These are phyloP conservation scores for Dexiosoma caninum DNA, from an alignment of 2,888 invertebrate genomes.

Conservation along the genomic window DNA sequence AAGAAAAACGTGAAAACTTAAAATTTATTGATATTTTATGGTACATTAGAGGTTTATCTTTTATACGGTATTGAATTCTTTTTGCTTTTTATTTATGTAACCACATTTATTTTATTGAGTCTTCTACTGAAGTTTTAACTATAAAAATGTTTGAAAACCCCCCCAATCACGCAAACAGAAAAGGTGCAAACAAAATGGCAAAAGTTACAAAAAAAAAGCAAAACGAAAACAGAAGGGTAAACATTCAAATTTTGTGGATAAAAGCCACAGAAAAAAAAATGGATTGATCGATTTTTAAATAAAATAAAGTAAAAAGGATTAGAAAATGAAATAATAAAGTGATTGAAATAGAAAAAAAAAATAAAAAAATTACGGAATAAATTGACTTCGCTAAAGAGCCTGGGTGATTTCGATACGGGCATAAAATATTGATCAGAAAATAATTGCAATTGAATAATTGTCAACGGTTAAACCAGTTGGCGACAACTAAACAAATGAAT, in stretches of 20 bases:
- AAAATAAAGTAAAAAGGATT: not conserved
- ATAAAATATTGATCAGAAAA: too few relatives aligned
- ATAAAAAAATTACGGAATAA: too few relatives aligned
- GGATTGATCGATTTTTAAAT: constrained; percentile 13
- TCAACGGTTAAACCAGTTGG: too few relatives aligned
- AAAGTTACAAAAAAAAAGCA: not conserved
- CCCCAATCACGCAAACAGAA: not conserved
- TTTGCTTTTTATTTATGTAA: constrained; percentile 56
- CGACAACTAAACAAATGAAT: too few relatives aligned
- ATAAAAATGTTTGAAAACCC: not conserved
- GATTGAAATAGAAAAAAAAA: too few relatives aligned
- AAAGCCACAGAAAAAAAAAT: not conserved
- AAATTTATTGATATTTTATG: constrained; percentile 60
- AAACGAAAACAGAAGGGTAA: not conserved
- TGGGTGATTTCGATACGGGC: too few relatives aligned
- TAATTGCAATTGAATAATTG: too few relatives aligned
- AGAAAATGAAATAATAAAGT: not conserved
- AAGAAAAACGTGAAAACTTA: constrained; percentile 27
- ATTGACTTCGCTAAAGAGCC: too few relatives aligned
- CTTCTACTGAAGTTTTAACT: constrained; percentile 5
- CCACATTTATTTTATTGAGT: constrained; percentile 59
- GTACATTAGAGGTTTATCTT: constrained; percentile 50
- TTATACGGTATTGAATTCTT: not conserved
- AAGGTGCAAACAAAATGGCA: constrained; percentile 28
- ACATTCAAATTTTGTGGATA: not conserved